A percentile compares a stretch with the other conserved stretches of the same genome.
Evolutionary conservation across 2,888 invertebrate genomes (phyloP).

Genomic region (Ectemnius continuus): DNA sequence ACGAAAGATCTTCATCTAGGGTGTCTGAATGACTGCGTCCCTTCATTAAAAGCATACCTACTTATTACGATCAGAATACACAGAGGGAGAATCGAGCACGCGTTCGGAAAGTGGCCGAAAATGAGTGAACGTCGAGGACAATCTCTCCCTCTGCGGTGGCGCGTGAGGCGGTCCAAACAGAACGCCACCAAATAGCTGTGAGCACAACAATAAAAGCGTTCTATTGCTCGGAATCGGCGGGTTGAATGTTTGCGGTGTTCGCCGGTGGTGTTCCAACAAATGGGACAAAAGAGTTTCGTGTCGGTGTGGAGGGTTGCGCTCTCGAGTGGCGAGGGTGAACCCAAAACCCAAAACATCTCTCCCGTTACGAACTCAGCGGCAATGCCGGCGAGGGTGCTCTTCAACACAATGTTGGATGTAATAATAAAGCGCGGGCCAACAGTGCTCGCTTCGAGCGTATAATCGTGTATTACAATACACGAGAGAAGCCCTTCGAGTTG

Average conservation of each 20-base stretch:
- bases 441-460: not conserved
- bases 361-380: too few species aligned
- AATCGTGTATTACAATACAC: too few species aligned
- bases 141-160: slow-evolving; percentile 33
- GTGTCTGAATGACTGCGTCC: too few species aligned
- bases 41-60: too few species aligned
- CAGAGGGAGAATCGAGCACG: too few species aligned
- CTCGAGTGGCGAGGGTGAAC: not conserved
- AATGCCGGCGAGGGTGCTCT: not conserved
- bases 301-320: slow-evolving; percentile 29
- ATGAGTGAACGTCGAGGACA: not conserved
- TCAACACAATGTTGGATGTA: slow-evolving; percentile 7
- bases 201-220: slow-evolving; percentile 35
- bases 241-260: slow-evolving; percentile 45
- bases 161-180: slow-evolving; percentile 24
- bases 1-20: too few species aligned
- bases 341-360: too few species aligned
- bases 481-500: too few species aligned
- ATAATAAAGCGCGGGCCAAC: not conserved
- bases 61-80: too few species aligned
- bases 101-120: too few species aligned
- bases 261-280: slow-evolving; percentile 28
- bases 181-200: slow-evolving; percentile 34
- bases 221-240: slow-evolving; percentile 16
- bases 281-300: slow-evolving; percentile 30